phyloP scores from a whole-genome alignment of 2,797 vertebrate genomes.

The Atherinosoma microstoma region DNA sequence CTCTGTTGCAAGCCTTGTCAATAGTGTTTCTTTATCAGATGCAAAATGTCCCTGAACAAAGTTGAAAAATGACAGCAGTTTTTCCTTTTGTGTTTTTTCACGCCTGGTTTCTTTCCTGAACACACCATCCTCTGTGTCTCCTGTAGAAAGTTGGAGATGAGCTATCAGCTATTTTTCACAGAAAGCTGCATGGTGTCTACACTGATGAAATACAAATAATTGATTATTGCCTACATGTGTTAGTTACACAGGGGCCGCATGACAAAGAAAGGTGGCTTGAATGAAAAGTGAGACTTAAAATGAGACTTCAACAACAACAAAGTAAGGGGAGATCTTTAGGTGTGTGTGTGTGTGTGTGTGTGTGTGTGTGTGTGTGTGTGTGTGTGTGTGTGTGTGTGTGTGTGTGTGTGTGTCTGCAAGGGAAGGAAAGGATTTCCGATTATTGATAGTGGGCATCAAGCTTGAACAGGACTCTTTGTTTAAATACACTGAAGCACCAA shows the following conservation, averaged over 20 bases:
- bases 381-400: background rate
- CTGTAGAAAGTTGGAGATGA: constrained; percentile 38
- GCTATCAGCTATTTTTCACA: constrained; percentile 31
- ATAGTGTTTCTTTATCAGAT: constrained; percentile 75
- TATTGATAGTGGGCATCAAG: constrained; percentile 46
- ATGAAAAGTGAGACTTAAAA: constrained; percentile 67
- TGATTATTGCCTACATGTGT: constrained; percentile 68
- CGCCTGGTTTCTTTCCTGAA: constrained; percentile 35
- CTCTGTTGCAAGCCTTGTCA: constrained; percentile 70
- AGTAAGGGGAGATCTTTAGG: background rate
- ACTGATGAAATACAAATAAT: constrained; percentile 69
- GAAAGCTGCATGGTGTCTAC: constrained; percentile 44
- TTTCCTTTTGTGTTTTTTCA: constrained; percentile 28
- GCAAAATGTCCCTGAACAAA: constrained; percentile 71
- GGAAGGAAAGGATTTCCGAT: constrained; percentile 49
- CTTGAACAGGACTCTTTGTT: constrained; percentile 41
- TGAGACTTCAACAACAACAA: constrained; percentile 62
- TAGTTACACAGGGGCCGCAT: constrained; percentile 43
- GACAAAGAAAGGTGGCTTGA: constrained; percentile 53
- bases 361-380: too few species aligned
- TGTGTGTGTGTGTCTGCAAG: constrained; percentile 23
- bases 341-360: too few species aligned
- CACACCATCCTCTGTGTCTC: constrained; percentile 27
- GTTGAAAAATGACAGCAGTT: constrained; percentile 60
- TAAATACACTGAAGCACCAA: constrained; percentile 27